These are phyloP conservation scores for Anoplolepis gracilipes DNA, from an alignment of 1,140 invertebrate genomes.

Conservation along the genomic window DNA sequence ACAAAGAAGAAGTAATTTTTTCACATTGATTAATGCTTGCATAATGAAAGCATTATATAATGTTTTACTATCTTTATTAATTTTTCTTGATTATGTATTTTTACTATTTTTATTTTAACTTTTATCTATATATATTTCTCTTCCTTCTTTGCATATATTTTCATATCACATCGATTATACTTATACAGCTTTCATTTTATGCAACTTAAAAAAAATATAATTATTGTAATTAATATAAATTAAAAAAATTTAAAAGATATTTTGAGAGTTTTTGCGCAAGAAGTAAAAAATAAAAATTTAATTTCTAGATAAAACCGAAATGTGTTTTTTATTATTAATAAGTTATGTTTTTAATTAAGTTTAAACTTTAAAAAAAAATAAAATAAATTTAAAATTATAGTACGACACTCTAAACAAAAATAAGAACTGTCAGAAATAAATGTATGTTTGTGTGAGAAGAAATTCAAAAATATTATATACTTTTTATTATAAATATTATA, in stretches of 20 bases:
- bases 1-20: slow-evolving; percentile 64
- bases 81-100: not conserved
- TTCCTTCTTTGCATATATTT: not conserved
- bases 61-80: not conserved
- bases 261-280: not conserved
- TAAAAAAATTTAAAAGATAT: not conserved
- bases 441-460: too few relatives aligned
- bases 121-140: too few relatives aligned
- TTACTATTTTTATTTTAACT: not conserved
- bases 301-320: not conserved
- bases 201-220: slow-evolving; percentile 17
- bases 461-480: not conserved
- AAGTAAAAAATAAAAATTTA: not conserved
- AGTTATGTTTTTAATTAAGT: not conserved
- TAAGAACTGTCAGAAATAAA: not conserved
- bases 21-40: not conserved
- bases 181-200: not conserved
- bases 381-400: not conserved
- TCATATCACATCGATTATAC: not conserved
- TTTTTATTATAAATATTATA: slow-evolving; percentile 5
- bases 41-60: not conserved
- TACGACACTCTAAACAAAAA: not conserved
- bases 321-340: not conserved
- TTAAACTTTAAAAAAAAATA: not conserved
- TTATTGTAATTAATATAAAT: not conserved